These are phyloP conservation scores for Pseudomyrmex sp. DNA, from an alignment of 1,140 invertebrate genomes.

Conservation along the genomic window DNA sequence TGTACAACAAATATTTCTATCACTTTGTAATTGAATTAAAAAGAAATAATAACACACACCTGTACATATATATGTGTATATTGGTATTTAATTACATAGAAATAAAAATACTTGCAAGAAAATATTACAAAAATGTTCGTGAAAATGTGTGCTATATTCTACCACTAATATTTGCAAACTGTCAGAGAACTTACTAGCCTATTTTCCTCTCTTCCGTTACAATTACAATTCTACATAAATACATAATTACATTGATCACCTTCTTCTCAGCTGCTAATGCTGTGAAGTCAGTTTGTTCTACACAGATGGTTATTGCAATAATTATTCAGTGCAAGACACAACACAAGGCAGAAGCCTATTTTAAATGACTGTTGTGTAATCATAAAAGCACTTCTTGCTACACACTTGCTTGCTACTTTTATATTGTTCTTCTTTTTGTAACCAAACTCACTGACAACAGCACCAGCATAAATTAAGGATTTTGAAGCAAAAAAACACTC, in stretches of 20 bases:
- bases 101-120: conserved; percentile 14
- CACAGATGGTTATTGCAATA: conserved; percentile 60
- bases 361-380: conserved; percentile 66
- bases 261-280: conserved; percentile 45
- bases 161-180: conserved; percentile 13
- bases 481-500: conserved; percentile 16
- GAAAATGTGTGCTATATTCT: conserved; percentile 18
- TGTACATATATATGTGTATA: not conserved
- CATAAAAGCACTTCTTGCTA: conserved; percentile 1
- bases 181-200: not conserved
- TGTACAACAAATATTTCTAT: not conserved
- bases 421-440: conserved; percentile 27
- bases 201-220: not conserved
- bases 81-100: conserved; percentile 12
- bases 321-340: conserved; percentile 52
- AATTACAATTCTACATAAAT: conserved; percentile 50
- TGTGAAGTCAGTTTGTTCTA: conserved; percentile 54
- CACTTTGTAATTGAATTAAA: not conserved
- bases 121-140: not conserved
- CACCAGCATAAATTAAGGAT: conserved; percentile 36
- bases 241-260: conserved; percentile 61
- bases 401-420: conserved; percentile 32
- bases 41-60: not conserved
- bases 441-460: conserved; percentile 9
- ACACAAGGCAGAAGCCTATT: conserved; percentile 44